Evolutionary conservation across 2,888 invertebrate genomes (phyloP).

Genomic region (Dascillus cervinus): DNA sequence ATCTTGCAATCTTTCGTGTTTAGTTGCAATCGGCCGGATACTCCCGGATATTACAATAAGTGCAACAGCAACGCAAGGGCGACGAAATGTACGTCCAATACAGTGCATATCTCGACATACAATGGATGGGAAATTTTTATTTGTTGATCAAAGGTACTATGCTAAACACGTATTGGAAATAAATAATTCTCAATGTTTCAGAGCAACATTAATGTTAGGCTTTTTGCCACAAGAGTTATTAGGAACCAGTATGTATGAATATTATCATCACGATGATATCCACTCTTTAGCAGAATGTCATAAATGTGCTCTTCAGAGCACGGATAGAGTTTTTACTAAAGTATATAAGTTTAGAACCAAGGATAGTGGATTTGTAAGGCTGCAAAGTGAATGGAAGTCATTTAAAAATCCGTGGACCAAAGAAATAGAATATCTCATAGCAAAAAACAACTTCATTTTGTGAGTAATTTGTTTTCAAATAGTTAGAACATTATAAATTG

Average conservation of each 20-base stretch:
- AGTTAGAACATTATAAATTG: no score
- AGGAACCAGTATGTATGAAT: slow-evolving; percentile 90
- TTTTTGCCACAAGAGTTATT: slow-evolving; percentile 89
- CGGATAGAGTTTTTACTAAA: slow-evolving; percentile 57
- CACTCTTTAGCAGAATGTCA: slow-evolving; percentile 74
- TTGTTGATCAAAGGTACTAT: slow-evolving; percentile 80
- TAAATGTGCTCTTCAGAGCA: slow-evolving; percentile 63
- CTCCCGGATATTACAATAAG: slow-evolving; percentile 53
- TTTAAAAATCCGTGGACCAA: slow-evolving; percentile 95
- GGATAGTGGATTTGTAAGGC: slow-evolving; percentile 61
- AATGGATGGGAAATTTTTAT: slow-evolving; percentile 85
- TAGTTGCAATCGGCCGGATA: slow-evolving; percentile 80
- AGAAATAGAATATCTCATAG: slow-evolving; percentile 84
- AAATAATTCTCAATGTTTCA: slow-evolving; percentile 36
- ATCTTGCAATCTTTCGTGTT: slow-evolving; percentile 68
- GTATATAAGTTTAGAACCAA: slow-evolving; percentile 75
- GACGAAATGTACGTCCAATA: slow-evolving; percentile 52
- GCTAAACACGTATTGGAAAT: not conserved
- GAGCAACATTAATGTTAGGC: slow-evolving; percentile 81
- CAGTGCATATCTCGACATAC: slow-evolving; percentile 81
- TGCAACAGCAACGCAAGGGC: slow-evolving; percentile 30
- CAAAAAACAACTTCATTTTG: slow-evolving; percentile 74
- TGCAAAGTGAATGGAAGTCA: slow-evolving; percentile 81
- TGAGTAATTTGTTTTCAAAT: slow-evolving; percentile 37
- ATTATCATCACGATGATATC: slow-evolving; percentile 77